Evolutionary conservation across 2,888 invertebrate species (phyloP), one percentile per base, ranked within the genome.

Genomic region (Pemphredon lugubris): DNA sequence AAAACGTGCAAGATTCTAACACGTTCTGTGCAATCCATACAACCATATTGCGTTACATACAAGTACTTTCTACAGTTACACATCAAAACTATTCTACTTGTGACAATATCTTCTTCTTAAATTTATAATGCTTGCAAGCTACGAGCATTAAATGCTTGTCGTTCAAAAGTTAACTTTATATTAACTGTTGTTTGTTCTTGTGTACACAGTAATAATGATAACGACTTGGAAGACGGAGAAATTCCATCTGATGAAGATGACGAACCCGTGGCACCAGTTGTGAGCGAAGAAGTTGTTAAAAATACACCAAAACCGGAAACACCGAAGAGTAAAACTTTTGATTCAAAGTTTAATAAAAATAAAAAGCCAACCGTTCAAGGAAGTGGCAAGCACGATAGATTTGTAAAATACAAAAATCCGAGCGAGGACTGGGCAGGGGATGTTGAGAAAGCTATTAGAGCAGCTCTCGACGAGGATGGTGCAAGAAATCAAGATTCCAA

Each of bases 171-270:
- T 13, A 14, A 23, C 26, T 39, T 30, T 30, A 44, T 11, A 6
- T 9, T 64, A 55, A 50, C 7, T 20, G 18, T 53, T 6, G 16
- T 44, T 60, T 55, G 47, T 63, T 64, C 40, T 60, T 58, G 45
- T 53, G 39, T 57, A 37, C 51, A 11, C 26, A 73, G 65, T 65
- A 86, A 80, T 59, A 78, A 82, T 71, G 91, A 90, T 44, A 92
- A 94, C 85, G 96, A 96, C 88, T 92, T 96, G 77, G 96, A 97
- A 90, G 96, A 96, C 87, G 96, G 96, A 48, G 96, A 96, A 90
- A 96, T 96, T 80, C 96, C 96, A 75, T 93, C 93, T 47, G 93
- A 93, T 79, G 93, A 93, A 51, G 93, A 93, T 74, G 92, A 92
- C 47, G 91, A 91, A 16, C 76, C 84, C n/a, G 60, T 82, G 14